Conservation (phyloP, 2,888 invertebrate genomes). For the Platycheirus rosarum region DNA sequence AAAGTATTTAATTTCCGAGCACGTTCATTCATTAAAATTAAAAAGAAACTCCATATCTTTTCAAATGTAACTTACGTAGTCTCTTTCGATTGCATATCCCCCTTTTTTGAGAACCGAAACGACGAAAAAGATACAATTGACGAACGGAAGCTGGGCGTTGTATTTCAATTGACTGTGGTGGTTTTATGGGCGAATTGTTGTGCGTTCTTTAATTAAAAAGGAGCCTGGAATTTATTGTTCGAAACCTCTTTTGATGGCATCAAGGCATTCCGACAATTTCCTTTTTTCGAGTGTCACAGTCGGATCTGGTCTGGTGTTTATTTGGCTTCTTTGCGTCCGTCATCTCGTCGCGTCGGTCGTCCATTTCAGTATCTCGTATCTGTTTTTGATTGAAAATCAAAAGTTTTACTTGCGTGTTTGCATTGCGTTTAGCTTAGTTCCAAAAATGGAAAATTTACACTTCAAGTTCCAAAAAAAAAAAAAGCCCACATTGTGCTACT, state of each 20-base stretch:
- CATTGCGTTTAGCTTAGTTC: slow-evolving; percentile 15
- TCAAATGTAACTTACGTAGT: slow-evolving; percentile 11
- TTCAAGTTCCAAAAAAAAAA: not conserved
- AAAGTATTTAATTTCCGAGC: slow-evolving; percentile 41
- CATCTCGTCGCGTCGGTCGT: no score
- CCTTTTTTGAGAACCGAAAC: not conserved
- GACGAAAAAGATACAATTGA: not conserved
- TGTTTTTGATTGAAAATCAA: slow-evolving; percentile 11
- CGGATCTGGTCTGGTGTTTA: slow-evolving; percentile 7
- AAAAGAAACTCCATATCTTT: not conserved
- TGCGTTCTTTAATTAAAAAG: slow-evolving; percentile 36
- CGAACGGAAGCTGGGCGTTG: slow-evolving; percentile 46
- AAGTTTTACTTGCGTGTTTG: slow-evolving; percentile 48
- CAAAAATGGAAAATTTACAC: not conserved
- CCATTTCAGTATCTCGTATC: slow-evolving; percentile 23
- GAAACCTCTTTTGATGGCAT: slow-evolving; percentile 23
- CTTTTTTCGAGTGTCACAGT: slow-evolving; percentile 31
- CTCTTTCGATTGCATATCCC: slow-evolving; percentile 6
- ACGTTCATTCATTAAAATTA: slow-evolving; percentile 41
- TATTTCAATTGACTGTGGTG: slow-evolving; percentile 33
- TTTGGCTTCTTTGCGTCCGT: slow-evolving; percentile 27
- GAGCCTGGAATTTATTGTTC: slow-evolving; percentile 30
- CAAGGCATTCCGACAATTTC: slow-evolving; percentile 41
- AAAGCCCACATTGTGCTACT: not conserved
- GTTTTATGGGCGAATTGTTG: slow-evolving; percentile 23